Base-by-base conservation (phyloP, 2,113 vertebrate species). In the Nothoprocta perdicaria region DNA sequence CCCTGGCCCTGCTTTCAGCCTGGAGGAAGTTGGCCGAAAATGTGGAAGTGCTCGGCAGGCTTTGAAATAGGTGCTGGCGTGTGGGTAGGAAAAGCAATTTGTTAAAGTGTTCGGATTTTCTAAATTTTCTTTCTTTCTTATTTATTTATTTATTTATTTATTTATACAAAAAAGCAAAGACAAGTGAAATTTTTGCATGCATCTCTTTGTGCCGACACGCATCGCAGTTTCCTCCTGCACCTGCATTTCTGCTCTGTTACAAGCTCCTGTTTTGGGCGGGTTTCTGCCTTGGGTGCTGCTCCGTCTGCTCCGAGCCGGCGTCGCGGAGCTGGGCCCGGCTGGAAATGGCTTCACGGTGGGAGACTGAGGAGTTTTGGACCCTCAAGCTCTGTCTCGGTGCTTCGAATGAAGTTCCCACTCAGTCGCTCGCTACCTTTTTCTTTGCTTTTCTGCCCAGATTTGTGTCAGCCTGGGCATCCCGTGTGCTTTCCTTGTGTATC, bases 391-490 rank as follows among this genome's bases (percentile, higher is more conserved):
- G 33, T 87, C 66, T 57, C 21, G 7, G 27, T 27, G 50, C 80
- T 94, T 76, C 22, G 58, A 89, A 91, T 19, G 38, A 89, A 14
- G 26, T 41, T 83, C 40, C 65, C 13, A 4, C 65, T 84, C n/a
- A 23, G 67, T 21, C 80, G 79, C 84, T 82, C 2, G 0, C 80
- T 94, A 5, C 15, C 2, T 58, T 94, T 92, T 80, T 61, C 67
- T 84, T 89, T 38, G 71, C 91, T 86, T 92, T 93, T 50, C 50
- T 95, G 87, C 66, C 91, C 55, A 45, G 82, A 41, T 53, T 89
- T 73, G 76, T 69, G 60, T 63, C 87, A 0, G 41, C 87, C 93
- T 62, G 82, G 73, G 91, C 91, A 74, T 94, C 76, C 55, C 35
- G 17, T 46, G 63, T 63, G 89, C 91, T 95, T 84, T 80, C 82